These are phyloP conservation scores for Ochotona curzoniae DNA, from an alignment of 2,113 vertebrate genomes.

Conservation along the genomic window DNA sequence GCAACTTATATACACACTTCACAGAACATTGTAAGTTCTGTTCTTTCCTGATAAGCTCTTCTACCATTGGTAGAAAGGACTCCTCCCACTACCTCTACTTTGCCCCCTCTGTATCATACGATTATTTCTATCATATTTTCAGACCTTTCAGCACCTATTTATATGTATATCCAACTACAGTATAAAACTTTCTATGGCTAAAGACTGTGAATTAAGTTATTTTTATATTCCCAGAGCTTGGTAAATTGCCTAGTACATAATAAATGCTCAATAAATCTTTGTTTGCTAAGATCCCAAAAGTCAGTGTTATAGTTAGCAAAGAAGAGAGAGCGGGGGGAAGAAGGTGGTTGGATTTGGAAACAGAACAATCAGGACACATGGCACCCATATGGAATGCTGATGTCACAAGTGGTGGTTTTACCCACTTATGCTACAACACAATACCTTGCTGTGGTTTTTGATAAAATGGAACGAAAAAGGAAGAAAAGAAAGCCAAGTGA, in stretches of 20 bases:
- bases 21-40: slow-evolving; percentile 12
- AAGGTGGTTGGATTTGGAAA: too few species aligned
- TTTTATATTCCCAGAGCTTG: slow-evolving; percentile 23
- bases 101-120: background rate
- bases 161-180: background rate
- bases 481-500: background rate
- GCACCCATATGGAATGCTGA: too few species aligned
- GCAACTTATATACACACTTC: background rate
- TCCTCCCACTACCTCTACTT: background rate
- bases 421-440: too few species aligned
- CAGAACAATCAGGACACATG: too few species aligned
- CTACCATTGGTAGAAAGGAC: background rate
- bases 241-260: slow-evolving; percentile 9
- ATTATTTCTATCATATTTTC: slow-evolving; percentile 2
- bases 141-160: background rate
- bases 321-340: too few species aligned
- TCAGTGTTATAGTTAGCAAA: too few species aligned
- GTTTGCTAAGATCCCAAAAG: too few species aligned
- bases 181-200: background rate
- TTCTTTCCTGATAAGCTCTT: background rate
- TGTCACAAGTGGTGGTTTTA: too few species aligned
- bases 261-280: background rate
- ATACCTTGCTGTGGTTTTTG: background rate
- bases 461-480: background rate
- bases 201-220: background rate